Evolutionary conservation across 2,888 invertebrate genomes (phyloP), one percentile per base, ranked within the genome.

Genomic region (Polymixis lichenea): DNA sequence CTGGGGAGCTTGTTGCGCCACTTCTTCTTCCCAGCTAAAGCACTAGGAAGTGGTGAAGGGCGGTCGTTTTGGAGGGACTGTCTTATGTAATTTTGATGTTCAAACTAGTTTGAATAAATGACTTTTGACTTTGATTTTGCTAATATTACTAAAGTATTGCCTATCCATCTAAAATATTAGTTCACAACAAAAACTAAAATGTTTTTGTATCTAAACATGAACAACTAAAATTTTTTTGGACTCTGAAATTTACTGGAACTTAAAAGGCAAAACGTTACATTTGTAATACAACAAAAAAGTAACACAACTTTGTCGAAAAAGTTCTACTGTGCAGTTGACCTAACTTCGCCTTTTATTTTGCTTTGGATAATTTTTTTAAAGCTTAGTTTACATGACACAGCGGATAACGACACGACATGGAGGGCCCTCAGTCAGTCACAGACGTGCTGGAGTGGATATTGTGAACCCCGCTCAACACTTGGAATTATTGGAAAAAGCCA

Each of bases 401-500:
- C 84, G 78, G 78, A 85, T 86, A 75, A 77, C 76, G 69, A 78
- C 64, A 78, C 80, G 78, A 80, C 66, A 75, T 76, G 65, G 75
- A 88, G 89, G 58, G 86, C 86, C 73, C 88, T 89, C 77, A 72
- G 84, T 75, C 82, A 75, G 77, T 80, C 84, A 83, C 89, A 88
- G 87, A 90, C 93, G 93, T 93, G 93, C 90, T 86, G 67, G 80
- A 93, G 93, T 92, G 93, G 90, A 83, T 75, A 87, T 83, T 83
- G 83, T 76, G 70, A 80, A 83, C 80, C 79, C 76, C 70, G 83
- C 80, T 85, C 82, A 84, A 73, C 78, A 72, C 84, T 87, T 65
- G 46, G 70, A 84, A 61, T 88, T 87, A 88, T 84, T 80, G 78
- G 82, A 83, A 86, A 85, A 86, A 80, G 46, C 64, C 66, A 61